Base-by-base conservation (phyloP, 2,797 vertebrate species). In the Salmo trutta region DNA sequence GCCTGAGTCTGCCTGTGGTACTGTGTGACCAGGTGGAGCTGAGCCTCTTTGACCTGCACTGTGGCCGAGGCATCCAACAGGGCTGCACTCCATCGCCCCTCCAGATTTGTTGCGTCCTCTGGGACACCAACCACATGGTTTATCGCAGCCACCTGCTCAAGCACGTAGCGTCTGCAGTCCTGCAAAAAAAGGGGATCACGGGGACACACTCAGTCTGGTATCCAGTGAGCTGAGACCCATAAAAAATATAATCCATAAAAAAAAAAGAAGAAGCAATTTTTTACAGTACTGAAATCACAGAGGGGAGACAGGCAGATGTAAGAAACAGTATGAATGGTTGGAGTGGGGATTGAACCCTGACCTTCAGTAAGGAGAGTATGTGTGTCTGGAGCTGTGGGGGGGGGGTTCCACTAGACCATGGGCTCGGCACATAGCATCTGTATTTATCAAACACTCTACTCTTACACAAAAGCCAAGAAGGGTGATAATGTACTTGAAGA, bases 21-120 rank as follows among this genome's bases (percentile, higher is more conserved):
- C 75, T 87, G 90, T 73, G 87, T 89, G 82, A 97, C 90, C 89
- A 95, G 93, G 68, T 88, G 84, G 68, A 91, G 88, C 79, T 97
- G 96, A 0, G 92, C 88, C 51, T 94, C 93, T 91, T 96, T 98
- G 65, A 93, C 86, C 86, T 95, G 91, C 81, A 95, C 94, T 1
- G 95, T 87, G 83, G 92, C 88, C 2, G 83, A 89, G 5, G 96
- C 92, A 2, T 95, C 94, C 80, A 94, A 89, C 79, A 96, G 91
- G 0, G 95, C 90, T 31, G 53, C 85, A 21, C 91, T 94, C 89
- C 93, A 93, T 71, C 85, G 88, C 1, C 17, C 72, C 72, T 7
- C 54, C 71, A 81, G 36, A 17, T 73, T 71, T 33, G 82, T 80
- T 33, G 76, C 72, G 53, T 71, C 3, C 0, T 72, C 71, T 2